phyloP scores from a whole-genome alignment of 1,140 invertebrate species.

The Tetranychus urticae region DNA sequence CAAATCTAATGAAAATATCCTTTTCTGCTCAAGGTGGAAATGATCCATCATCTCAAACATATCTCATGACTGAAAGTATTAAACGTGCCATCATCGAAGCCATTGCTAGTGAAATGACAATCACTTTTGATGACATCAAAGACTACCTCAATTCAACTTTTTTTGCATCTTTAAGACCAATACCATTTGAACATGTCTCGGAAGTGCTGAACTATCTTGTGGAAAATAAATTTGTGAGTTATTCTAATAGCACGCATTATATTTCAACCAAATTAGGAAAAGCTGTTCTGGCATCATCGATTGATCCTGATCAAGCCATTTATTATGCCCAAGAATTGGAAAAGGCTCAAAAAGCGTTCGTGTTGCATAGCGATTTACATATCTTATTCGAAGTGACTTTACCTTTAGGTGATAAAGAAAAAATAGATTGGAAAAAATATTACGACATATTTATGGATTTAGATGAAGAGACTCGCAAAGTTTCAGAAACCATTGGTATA shows the following conservation, averaged over 20 bases:
- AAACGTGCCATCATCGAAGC: constrained; percentile 40
- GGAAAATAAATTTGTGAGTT: too few species aligned
- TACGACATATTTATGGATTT: background rate
- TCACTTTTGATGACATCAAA: constrained; percentile 31
- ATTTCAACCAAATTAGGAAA: constrained; percentile 56
- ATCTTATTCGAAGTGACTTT: constrained; percentile 57
- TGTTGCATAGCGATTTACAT: constrained; percentile 81
- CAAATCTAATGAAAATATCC: constrained; percentile 36
- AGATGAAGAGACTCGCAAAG: background rate
- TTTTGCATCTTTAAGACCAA: too few species aligned
- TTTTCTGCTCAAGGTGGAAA: too few species aligned
- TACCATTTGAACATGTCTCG: too few species aligned
- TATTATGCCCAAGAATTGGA: constrained; percentile 68
- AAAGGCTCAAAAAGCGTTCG: constrained; percentile 63
- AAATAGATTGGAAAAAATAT: background rate
- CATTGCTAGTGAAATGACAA: constrained; percentile 62
- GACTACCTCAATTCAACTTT: too few species aligned
- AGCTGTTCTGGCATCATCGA: constrained; percentile 71
- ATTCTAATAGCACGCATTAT: too few species aligned
- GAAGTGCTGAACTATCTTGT: too few species aligned
- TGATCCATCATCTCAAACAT: too few species aligned
- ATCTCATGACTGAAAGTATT: constrained; percentile 14
- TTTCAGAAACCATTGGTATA: background rate
- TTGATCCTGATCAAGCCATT: constrained; percentile 77
- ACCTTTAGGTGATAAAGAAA: background rate